phyloP scores from a whole-genome alignment of 2,797 vertebrate genomes.

The Dermochelys coriacea region DNA sequence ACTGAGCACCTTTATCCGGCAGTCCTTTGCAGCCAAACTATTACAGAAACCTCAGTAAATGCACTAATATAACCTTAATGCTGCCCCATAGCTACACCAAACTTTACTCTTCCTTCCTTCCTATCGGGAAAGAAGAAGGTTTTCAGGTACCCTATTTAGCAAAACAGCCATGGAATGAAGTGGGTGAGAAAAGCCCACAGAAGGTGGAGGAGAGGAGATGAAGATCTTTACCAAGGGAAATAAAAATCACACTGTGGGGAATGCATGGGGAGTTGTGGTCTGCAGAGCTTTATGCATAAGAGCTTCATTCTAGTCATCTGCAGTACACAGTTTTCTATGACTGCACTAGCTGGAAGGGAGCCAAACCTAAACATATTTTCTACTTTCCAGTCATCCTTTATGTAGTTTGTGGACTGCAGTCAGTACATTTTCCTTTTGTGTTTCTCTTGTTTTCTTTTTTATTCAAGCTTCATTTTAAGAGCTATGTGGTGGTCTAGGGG shows the following conservation, averaged over 20 bases:
- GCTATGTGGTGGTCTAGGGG: not conserved
- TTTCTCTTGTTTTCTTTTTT: not conserved
- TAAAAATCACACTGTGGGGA: not conserved
- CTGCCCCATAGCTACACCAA: slow-evolving; percentile 22
- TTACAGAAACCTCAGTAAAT: not conserved
- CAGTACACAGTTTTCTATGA: not conserved
- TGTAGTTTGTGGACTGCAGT: not conserved
- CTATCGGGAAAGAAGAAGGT: not conserved
- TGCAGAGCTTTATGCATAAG: not conserved
- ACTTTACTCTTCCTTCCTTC: not conserved
- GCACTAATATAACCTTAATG: slow-evolving; percentile 1
- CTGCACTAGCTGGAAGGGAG: not conserved
- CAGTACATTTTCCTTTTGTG: not conserved
- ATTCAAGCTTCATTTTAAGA: not conserved
- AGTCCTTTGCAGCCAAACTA: slow-evolving; percentile 7
- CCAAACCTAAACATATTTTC: fast-evolving
- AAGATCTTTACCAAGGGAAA: not conserved
- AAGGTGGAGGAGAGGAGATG: not conserved
- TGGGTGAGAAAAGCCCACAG: not conserved
- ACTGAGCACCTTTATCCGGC: not conserved
- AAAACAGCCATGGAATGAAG: not conserved
- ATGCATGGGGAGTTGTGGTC: not conserved
- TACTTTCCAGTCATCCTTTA: not conserved
- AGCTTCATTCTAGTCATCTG: not conserved
- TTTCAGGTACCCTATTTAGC: not conserved